Conservation (phyloP, 1,140 invertebrate species). For the Drosophila gunungcola region DNA sequence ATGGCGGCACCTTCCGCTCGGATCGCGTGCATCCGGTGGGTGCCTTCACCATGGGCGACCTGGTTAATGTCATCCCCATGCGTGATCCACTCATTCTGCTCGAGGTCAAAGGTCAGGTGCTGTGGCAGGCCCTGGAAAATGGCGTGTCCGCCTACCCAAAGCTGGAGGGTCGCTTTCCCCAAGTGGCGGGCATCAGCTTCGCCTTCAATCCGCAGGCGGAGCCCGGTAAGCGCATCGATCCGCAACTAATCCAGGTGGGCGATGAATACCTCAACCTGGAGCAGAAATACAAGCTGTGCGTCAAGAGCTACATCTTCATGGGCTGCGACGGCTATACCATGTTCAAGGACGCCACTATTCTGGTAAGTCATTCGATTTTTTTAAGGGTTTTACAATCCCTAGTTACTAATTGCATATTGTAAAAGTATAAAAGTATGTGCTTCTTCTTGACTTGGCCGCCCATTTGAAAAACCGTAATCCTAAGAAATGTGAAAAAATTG, state of each 20-base stretch:
- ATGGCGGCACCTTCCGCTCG: constrained; percentile 90
- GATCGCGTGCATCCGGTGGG: constrained; percentile 90
- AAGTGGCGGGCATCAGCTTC: constrained; percentile 91
- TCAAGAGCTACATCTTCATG: constrained; percentile 91
- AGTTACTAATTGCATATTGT: too few relatives aligned
- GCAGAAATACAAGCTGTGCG: constrained; percentile 91
- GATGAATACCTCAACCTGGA: constrained; percentile 92
- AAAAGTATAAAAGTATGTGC: too few relatives aligned
- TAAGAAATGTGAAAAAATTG: too few relatives aligned
- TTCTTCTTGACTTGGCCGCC: too few relatives aligned
- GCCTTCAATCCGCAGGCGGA: constrained; percentile 92
- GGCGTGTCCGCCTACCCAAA: constrained; percentile 90
- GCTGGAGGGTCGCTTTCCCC: constrained; percentile 93
- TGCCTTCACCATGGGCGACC: constrained; percentile 92
- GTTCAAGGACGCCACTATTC: constrained; percentile 88
- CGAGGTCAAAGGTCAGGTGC: constrained; percentile 87
- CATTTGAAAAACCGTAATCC: too few relatives aligned
- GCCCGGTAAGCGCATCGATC: constrained; percentile 89
- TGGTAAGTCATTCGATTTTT: constrained; percentile 86
- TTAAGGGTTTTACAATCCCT: too few relatives aligned
- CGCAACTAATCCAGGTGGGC: constrained; percentile 91
- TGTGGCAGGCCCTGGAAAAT: constrained; percentile 93
- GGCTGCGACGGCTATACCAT: constrained; percentile 95
- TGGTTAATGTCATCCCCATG: constrained; percentile 93
- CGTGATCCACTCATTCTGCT: constrained; percentile 93